Percentiles rank a stretch among this genome's conserved stretches.
These are phyloP conservation scores for Drosophila longiperda DNA, from an alignment of 2,888 invertebrate genomes.

Conservation along the genomic window DNA sequence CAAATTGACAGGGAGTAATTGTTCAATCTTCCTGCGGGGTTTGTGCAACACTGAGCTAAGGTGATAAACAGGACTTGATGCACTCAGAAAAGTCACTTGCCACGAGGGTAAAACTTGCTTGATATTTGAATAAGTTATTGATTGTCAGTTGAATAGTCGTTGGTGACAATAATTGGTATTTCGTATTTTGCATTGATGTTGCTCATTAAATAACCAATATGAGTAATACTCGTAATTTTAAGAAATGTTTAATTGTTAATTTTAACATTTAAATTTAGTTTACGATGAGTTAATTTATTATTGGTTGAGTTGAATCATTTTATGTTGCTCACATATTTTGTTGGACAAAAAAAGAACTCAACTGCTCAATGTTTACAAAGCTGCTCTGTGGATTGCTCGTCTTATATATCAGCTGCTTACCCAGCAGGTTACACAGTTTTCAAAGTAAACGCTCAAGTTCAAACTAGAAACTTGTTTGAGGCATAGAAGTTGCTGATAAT, in stretches of 20 bases:
- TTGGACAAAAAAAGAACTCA: conserved; percentile 1
- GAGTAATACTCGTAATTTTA: background rate
- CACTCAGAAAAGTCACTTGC: background rate
- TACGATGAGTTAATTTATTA: background rate
- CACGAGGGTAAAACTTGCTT: background rate
- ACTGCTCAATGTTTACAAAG: conserved; percentile 22
- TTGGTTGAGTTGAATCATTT: background rate
- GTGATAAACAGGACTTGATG: background rate
- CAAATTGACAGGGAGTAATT: background rate
- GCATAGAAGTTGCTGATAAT: background rate
- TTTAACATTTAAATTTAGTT: background rate
- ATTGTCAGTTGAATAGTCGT: background rate
- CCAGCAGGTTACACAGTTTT: background rate
- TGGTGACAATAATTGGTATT: background rate
- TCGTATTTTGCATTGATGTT: background rate
- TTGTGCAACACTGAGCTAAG: background rate
- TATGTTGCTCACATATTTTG: background rate
- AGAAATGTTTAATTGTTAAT: background rate
- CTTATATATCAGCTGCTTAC: background rate
- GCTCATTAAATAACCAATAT: background rate
- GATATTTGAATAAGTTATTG: background rate
- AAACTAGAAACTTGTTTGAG: background rate
- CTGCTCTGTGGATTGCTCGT: background rate
- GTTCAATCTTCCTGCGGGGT: background rate
- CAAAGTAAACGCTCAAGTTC: background rate